These are phyloP conservation scores for Gymnocypris eckloni DNA, from an alignment of 2,797 vertebrate species.

Conservation along the genomic window DNA sequence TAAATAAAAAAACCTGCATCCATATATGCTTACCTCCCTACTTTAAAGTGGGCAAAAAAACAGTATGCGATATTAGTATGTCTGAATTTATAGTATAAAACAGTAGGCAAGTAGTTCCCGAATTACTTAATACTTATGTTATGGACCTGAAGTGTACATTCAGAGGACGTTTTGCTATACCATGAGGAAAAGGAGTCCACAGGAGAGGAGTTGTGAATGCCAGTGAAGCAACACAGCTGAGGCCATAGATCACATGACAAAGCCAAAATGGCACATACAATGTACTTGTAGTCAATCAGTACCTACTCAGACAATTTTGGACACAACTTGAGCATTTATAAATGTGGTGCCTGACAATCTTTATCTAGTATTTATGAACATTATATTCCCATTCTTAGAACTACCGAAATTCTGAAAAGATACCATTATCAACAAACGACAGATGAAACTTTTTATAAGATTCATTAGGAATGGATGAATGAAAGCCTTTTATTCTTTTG, in stretches of 20 bases:
- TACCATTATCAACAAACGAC: not conserved
- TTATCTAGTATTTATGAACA: not conserved
- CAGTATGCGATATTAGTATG: not conserved
- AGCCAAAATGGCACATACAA: not conserved
- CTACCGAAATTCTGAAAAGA: not conserved
- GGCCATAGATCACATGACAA: constrained; percentile 6
- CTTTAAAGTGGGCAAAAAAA: not conserved
- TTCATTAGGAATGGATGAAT: not conserved
- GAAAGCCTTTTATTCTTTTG: not conserved
- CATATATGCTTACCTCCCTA: not conserved
- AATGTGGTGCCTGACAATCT: not conserved
- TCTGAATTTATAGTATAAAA: not conserved
- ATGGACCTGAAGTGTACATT: not conserved
- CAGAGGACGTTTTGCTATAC: not conserved
- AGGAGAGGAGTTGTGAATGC: not conserved
- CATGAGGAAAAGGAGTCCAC: not conserved
- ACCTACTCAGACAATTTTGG: not conserved
- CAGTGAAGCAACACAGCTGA: not conserved
- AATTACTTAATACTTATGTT: not conserved
- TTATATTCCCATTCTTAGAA: not conserved
- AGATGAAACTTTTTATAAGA: not conserved
- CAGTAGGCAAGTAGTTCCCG: not conserved
- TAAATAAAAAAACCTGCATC: not conserved
- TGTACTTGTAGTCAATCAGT: not conserved
- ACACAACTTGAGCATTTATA: not conserved